Conservation (phyloP, 2,888 invertebrate species). For the Calliscelio sp. region DNA sequence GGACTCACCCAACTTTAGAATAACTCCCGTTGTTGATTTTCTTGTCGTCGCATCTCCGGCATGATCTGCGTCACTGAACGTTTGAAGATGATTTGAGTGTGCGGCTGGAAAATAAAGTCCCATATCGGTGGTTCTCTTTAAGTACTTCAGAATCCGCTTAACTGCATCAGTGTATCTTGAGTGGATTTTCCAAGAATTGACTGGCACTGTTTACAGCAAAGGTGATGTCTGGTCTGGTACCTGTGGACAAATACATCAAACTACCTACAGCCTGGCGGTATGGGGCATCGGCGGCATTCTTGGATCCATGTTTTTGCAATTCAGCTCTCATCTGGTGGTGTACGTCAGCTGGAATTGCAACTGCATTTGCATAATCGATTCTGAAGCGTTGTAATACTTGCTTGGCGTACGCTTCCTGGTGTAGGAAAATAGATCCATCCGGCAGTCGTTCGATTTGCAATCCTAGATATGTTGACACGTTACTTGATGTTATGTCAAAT, state of each 20-base stretch:
- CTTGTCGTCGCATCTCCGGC: not conserved
- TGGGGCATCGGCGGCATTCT: slow-evolving; percentile 26
- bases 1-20: not conserved
- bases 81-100: not conserved
- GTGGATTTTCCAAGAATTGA: slow-evolving; percentile 57
- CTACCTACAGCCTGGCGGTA: slow-evolving; percentile 70
- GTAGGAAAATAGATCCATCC: slow-evolving; percentile 48
- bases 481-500: slow-evolving; percentile 29
- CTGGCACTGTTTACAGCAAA: slow-evolving; percentile 38
- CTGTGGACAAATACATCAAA: slow-evolving; percentile 64
- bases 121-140: slow-evolving; percentile 59
- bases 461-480: slow-evolving; percentile 9
- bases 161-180: slow-evolving; percentile 68
- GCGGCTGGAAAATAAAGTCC: slow-evolving; percentile 45
- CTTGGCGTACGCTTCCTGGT: slow-evolving; percentile 54
- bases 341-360: slow-evolving; percentile 7
- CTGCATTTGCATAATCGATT: slow-evolving; percentile 24
- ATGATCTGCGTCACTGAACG: slow-evolving; percentile 13
- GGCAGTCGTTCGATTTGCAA: slow-evolving; percentile 3
- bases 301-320: not conserved
- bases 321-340: slow-evolving; percentile 6
- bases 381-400: slow-evolving; percentile 51
- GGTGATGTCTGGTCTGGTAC: slow-evolving; percentile 72
- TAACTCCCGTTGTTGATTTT: not conserved
- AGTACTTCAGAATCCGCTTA: slow-evolving; percentile 65